Evolutionary conservation across 2,113 vertebrate genomes (phyloP).

Genomic region (Martes martes): DNA sequence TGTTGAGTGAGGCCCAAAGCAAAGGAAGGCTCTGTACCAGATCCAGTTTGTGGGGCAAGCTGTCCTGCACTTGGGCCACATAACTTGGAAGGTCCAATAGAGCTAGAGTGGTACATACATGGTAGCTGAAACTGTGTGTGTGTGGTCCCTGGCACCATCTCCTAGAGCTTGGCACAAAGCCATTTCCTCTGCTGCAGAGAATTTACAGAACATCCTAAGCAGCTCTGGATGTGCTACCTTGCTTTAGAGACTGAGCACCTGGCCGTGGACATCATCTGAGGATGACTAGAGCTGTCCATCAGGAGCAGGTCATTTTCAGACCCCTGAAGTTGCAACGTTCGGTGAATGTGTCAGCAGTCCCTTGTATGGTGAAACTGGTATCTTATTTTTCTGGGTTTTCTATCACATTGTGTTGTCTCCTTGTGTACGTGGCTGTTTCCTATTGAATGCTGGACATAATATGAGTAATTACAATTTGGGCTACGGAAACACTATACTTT

Average conservation of each 20-base stretch:
- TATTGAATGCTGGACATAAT: background rate
- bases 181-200: background rate
- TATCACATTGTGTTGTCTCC: background rate
- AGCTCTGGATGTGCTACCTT: background rate
- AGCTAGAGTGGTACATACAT: no score
- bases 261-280: background rate
- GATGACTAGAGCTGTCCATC: background rate
- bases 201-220: background rate
- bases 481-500: background rate
- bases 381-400: background rate
- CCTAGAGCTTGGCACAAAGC: background rate
- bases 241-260: background rate
- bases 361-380: fast-evolving
- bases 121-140: background rate
- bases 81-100: background rate
- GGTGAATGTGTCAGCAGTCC: background rate
- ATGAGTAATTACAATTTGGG: background rate
- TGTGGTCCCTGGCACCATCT: no score
- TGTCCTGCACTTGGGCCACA: background rate
- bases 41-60: no score
- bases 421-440: background rate
- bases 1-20: background rate
- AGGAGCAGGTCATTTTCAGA: background rate
- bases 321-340: background rate
- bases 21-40: background rate